phyloP scores from a whole-genome alignment of 2,113 vertebrate species.

The Trochalopteron elliotii region DNA sequence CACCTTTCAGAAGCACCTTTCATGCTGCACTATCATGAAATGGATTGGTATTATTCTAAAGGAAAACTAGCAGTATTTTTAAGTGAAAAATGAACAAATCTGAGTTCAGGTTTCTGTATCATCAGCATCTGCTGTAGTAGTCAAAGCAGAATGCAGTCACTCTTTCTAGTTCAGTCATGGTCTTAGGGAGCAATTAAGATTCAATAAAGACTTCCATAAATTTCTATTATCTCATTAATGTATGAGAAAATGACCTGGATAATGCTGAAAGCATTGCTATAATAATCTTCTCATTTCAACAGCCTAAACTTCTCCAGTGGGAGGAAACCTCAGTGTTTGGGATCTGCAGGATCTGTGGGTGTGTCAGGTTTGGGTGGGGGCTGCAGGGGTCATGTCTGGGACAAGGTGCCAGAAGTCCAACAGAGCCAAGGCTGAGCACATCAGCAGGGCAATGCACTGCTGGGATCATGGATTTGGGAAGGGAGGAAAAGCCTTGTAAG shows the following conservation, averaged over 20 bases:
- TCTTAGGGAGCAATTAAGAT: conserved; percentile 41
- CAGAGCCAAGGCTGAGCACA: not conserved
- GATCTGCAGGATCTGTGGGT: not conserved
- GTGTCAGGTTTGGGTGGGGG: fast-evolving
- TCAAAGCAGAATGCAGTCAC: not conserved
- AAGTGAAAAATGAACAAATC: not conserved
- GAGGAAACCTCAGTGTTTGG: not conserved
- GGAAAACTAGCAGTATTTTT: not conserved
- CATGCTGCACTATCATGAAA: not conserved
- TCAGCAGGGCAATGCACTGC: fast-evolving
- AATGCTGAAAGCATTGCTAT: not conserved
- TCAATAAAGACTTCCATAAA: conserved; percentile 42
- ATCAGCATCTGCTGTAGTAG: not conserved
- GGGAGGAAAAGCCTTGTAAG: not conserved
- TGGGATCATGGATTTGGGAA: fast-evolving
- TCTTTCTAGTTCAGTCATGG: not conserved
- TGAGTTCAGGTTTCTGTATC: not conserved
- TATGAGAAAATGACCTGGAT: conserved; percentile 34
- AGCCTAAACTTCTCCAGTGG: not conserved
- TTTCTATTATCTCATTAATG: conserved; percentile 34
- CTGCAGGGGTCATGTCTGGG: not conserved
- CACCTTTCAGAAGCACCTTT: not conserved
- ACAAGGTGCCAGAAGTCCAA: not conserved
- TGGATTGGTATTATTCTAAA: not conserved
- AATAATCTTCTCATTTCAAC: not conserved